A percentile compares a stretch with the other conserved stretches of the same genome.
phyloP scores from a whole-genome alignment of 2,797 vertebrate species.

The Cyclopterus lumpus region DNA sequence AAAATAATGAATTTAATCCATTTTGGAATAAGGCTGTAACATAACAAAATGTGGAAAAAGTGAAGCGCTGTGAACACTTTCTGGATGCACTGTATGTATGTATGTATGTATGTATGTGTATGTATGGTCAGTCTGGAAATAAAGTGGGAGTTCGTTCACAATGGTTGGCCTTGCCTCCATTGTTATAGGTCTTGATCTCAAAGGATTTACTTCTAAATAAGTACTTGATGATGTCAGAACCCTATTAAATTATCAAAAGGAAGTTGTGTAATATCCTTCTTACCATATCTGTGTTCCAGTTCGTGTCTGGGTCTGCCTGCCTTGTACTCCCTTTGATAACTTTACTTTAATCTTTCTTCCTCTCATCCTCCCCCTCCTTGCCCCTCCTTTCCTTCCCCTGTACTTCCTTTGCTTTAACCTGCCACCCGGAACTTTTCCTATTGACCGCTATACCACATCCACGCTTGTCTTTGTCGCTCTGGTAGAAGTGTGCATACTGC shows the following conservation, averaged over 20 bases:
- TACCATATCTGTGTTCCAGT: constrained; percentile 3
- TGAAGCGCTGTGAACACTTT: too few relatives aligned
- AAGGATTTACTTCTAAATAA: constrained; percentile 17
- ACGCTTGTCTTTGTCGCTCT: constrained; percentile 23
- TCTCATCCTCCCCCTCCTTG: constrained; percentile 36
- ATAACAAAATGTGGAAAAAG: too few relatives aligned
- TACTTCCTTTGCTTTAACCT: constrained; percentile 36
- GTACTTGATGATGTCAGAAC: constrained; percentile 29
- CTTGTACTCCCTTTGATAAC: constrained; percentile 5
- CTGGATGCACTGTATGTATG: too few relatives aligned
- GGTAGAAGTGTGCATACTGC: constrained; percentile 94
- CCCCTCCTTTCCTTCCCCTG: constrained; percentile 36
- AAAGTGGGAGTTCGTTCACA: neutral
- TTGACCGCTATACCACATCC: neutral
- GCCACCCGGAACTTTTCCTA: constrained; percentile 13
- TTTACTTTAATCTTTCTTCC: constrained; percentile 7
- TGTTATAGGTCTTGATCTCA: constrained; percentile 38
- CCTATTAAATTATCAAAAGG: constrained; percentile 16
- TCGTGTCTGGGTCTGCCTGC: constrained; percentile 10
- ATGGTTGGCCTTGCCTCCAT: constrained; percentile 27
- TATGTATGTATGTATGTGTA: too few relatives aligned
- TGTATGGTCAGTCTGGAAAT: constrained; percentile 5
- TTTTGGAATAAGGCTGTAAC: too few relatives aligned
- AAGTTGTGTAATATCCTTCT: constrained; percentile 42
- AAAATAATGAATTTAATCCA: too few relatives aligned